Evolutionary conservation across 2,888 invertebrate species (phyloP), one percentile per base, ranked within the genome.

Genomic region (Drosophila mulleri): DNA sequence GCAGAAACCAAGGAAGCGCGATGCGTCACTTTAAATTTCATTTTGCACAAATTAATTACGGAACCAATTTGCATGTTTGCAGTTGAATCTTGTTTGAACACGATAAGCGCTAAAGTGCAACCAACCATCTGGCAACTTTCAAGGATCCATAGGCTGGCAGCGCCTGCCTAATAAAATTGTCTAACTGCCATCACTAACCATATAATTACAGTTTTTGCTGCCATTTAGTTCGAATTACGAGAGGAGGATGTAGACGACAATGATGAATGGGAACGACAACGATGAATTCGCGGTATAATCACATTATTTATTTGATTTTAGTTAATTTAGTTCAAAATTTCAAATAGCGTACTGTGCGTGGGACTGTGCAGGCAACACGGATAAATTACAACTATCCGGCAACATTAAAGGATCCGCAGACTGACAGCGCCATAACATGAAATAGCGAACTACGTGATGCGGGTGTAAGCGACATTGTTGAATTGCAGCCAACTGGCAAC

Each of bases 11-110:
- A 71, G 72, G 67, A 77, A 77, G 67, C 61, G 67, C 61, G 26
- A 26, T 6, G 26, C 26, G 16, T 20, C 39, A 20, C 23, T 42
- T 56, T n/a, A 53, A 62, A 44, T 65, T 64, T 23, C 39, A 60
- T 45, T 63, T 35, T 39, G 18, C 16, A n/a, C 48, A n/a, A 41
- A 59, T 53, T 61, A 74, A 75, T 80, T 67, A 67, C 80, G 80
- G 63, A 80, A 75, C 45, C 58, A 64, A 78, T 59, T 76, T 71
- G 41, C 8, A 20, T 39, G 11, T 29, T 44, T 23, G 42, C n/a
- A 62, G 29, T 18, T 56, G 18, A 47, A 41, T 42, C 26, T 12
- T 54, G 58, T 56, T 45, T 52, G n/a, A 54, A 60, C 41, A 41
- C 32, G 32, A 54, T 45, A 18, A 20, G 20, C 41, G 20, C 18